Evolutionary conservation across 2,797 vertebrate species (phyloP).

Genomic region (Saxicola maurus): DNA sequence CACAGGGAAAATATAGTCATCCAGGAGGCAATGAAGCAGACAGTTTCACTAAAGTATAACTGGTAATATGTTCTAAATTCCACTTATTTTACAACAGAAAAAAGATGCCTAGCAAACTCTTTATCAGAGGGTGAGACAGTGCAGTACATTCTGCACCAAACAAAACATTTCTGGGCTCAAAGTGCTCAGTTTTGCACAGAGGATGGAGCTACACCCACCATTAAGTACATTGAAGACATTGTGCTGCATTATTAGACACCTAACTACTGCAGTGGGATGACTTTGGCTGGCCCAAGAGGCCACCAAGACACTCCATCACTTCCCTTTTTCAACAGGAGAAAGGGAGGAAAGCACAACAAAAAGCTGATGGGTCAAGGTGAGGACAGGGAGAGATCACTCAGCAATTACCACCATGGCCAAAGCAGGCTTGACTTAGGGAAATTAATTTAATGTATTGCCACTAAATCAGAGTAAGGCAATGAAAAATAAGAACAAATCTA

Average conservation of each 20-base stretch:
- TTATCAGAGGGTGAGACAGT: not conserved
- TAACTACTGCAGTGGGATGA: not conserved
- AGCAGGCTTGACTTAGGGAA: not conserved
- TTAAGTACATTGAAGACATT: not conserved
- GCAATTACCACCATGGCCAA: not conserved
- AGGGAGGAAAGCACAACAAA: accelerated
- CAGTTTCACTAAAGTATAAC: not conserved
- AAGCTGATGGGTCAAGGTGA: accelerated
- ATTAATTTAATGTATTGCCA: not conserved
- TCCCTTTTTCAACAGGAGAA: not conserved
- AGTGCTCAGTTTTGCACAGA: not conserved
- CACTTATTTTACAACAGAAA: not conserved
- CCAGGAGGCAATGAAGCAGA: not conserved
- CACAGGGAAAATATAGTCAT: slow-evolving; percentile 4
- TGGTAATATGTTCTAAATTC: not conserved
- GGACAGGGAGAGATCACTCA: not conserved
- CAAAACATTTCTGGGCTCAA: too few relatives aligned
- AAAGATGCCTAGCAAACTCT: not conserved
- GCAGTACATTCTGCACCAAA: not conserved
- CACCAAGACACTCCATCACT: not conserved
- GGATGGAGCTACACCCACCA: not conserved
- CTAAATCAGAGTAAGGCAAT: not conserved
- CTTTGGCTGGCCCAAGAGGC: not conserved
- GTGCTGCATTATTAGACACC: not conserved
- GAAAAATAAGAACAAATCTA: not conserved